Evolutionary conservation across 2,113 vertebrate species (phyloP).

Genomic region (Prionailurus bengalensis): DNA sequence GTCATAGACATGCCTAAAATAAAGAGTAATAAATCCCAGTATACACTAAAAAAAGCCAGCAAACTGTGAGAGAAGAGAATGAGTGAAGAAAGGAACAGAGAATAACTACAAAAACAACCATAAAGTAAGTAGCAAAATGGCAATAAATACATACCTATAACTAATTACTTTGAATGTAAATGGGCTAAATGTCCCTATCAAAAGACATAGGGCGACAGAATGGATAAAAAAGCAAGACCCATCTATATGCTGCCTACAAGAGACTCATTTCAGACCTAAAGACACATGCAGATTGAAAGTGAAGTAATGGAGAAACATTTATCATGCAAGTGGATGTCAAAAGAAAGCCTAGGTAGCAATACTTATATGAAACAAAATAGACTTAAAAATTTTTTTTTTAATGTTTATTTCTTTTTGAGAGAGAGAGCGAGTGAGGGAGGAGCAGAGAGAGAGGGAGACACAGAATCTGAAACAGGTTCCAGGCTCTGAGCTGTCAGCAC

Average conservation of each 20-base stretch:
- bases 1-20: neutral
- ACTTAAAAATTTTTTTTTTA: neutral
- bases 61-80: neutral
- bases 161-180: too few species aligned
- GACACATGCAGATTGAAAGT: too few species aligned
- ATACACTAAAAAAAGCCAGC: neutral
- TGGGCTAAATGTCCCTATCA: too few species aligned
- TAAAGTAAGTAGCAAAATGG: neutral
- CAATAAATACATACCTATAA: neutral
- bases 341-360: neutral
- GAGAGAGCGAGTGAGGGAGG: too few species aligned
- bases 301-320: neutral
- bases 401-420: too few species aligned
- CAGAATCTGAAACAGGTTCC: too few species aligned
- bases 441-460: too few species aligned
- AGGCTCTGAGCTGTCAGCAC: too few species aligned
- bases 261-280: too few species aligned
- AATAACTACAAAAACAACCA: neutral
- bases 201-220: too few species aligned
- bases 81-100: neutral
- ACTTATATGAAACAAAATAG: neutral
- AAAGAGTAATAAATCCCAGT: neutral
- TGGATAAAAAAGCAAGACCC: too few species aligned
- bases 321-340: neutral
- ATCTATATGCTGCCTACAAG: too few species aligned